Evolutionary conservation across 2,797 vertebrate species (phyloP), one percentile per base, ranked within the genome.

Genomic region (Coregonus suidteri): DNA sequence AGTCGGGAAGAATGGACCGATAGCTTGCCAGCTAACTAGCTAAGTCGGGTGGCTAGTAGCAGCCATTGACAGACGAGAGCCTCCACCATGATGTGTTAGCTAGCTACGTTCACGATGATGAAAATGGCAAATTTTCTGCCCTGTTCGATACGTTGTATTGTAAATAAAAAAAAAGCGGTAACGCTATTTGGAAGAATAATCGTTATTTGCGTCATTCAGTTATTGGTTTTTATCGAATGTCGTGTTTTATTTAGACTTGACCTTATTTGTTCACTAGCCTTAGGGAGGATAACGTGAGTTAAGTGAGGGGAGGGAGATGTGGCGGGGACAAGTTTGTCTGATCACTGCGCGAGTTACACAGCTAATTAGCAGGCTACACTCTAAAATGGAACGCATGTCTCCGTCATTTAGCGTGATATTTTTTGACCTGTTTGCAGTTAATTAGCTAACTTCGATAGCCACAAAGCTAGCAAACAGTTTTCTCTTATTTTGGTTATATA

Each of bases 41-140:
- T 30, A 53, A 85, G 80, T 82, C 77, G 85, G 86, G 88, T 83
- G 59, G 78, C 79, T 82, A 82, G 89, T 84, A 90, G 92, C 91
- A 92, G 93, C 91, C 93, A 94, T 94, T 92, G 91, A 93, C 88
- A 74, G 86, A 1, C 80, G 66, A 13, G 66, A 67, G 76, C 84
- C 18, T 86, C 91, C 91, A 86, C 92, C 93, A 93, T 93, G 91
- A 93, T 91, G 91, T 85, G 77, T 74, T 78, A 20, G 35, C 68
- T 37, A 13, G 41, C 41, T 11, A n/a, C 64, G n/a, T 68, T 7
- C 77, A 79, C 56, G 73, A 70, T 81, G 74, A 76, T 76, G 80
- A 82, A 85, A 81, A 82, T 79, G 77, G 77, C 77, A 75, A 76
- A 79, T 85, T 75, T 62, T 84, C 78, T 75, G 83, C 81, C 78